Conservation (phyloP, 2,888 invertebrate genomes). For the Drosophila pseudotakahashii region DNA sequence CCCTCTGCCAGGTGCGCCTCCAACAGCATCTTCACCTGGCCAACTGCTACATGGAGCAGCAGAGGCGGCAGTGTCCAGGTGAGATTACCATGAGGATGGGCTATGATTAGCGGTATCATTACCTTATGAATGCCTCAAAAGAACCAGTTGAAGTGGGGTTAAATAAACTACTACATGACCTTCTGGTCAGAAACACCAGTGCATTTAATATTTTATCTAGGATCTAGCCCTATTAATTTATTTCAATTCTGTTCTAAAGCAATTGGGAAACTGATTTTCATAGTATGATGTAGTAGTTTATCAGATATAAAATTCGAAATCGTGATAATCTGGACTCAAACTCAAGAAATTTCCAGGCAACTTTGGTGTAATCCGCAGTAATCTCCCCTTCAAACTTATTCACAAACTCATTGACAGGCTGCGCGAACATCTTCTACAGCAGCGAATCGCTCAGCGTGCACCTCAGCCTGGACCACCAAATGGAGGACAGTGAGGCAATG, state of each 20-base stretch:
- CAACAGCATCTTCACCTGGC: constrained; percentile 52
- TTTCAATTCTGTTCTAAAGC: too few species aligned
- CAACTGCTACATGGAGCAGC: constrained; percentile 69
- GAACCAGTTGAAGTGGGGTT: too few species aligned
- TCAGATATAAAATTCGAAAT: too few species aligned
- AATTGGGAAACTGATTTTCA: too few species aligned
- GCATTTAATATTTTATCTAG: too few species aligned
- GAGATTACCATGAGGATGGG: not conserved
- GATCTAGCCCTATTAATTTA: too few species aligned
- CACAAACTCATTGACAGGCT: constrained; percentile 81
- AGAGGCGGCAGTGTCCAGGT: constrained; percentile 87
- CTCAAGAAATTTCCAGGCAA: not conserved
- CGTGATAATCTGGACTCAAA: too few species aligned
- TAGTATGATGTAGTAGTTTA: too few species aligned
- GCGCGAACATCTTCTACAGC: constrained; percentile 87
- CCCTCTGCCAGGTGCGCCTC: constrained; percentile 63
- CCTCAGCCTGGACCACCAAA: constrained; percentile 88
- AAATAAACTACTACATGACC: too few species aligned
- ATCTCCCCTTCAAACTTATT: not conserved
- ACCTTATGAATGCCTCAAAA: not conserved
- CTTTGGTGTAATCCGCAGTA: not conserved
- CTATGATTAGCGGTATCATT: not conserved
- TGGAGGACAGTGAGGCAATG: constrained; percentile 82
- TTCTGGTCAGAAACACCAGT: too few species aligned
- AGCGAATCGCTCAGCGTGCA: constrained; percentile 88